These are phyloP conservation scores for Drosophila picticornis DNA, from an alignment of 2,888 invertebrate species.

Conservation along the genomic window DNA sequence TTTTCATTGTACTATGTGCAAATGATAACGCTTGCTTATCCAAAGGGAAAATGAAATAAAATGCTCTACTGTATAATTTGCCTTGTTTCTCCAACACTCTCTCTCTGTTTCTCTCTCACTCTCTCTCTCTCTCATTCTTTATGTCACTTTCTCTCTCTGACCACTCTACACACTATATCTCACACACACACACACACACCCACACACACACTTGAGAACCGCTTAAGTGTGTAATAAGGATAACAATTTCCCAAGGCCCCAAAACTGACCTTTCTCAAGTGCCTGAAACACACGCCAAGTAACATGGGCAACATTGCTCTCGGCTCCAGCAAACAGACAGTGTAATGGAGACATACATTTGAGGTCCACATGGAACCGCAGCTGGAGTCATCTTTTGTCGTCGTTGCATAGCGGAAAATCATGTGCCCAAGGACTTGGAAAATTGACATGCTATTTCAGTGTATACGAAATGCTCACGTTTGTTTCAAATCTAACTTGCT, in stretches of 20 bases:
- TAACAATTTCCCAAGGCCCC: conserved; percentile 74
- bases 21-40: conserved; percentile 36
- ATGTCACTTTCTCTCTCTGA: not conserved
- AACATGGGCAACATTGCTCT: conserved; percentile 25
- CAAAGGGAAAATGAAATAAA: conserved; percentile 47
- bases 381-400: conserved; percentile 8
- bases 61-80: conserved; percentile 45
- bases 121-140: not conserved
- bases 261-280: conserved; percentile 80
- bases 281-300: conserved; percentile 35
- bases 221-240: conserved; percentile 67
- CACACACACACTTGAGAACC: not conserved
- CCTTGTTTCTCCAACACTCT: conserved; percentile 3
- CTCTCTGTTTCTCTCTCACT: not conserved
- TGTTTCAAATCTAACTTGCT: not conserved
- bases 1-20: conserved; percentile 31
- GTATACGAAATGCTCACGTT: not conserved
- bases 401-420: not conserved
- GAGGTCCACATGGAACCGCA: conserved; percentile 24
- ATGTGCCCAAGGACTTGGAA: conserved; percentile 4
- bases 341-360: conserved; percentile 21
- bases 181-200: not conserved
- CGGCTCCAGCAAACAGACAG: conserved; percentile 27
- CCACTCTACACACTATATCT: conserved; percentile 17
- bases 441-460: not conserved